Evolutionary conservation across 2,888 invertebrate genomes (phyloP), one percentile per base, ranked within the genome.

Genomic region (Drosophila meridionalis): DNA sequence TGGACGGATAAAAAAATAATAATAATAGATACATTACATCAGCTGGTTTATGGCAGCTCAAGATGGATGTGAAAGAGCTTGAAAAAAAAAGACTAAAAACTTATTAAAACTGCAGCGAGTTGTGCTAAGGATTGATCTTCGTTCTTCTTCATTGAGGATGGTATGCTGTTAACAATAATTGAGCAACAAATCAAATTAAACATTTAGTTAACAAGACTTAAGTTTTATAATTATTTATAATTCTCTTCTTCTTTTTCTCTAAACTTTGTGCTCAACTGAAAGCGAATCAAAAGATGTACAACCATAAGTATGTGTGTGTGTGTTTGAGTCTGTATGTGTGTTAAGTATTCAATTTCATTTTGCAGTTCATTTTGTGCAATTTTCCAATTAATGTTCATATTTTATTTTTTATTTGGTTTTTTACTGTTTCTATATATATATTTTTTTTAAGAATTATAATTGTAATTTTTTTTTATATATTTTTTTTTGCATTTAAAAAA

Each of bases 1-100:
- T 92, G 91, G 91, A 92, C 92, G 91, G 91, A 92, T 92, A 92
- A 92, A 80, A 77, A 81, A 83, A 91, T 87, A 91, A 89, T 87
- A 91, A 89, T 78, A 76, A 82, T 84, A 76, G 78, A 78, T 73
- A 68, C 69, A 58, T 55, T 34, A 47, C 26, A 52, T 32, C 45
- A 59, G 59, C 63, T 47, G 50, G 43, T 55, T 12, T 32, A 20
- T 62, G 32, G 26, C 40, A 60, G 20, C 42, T 69, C 57, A 57
- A 30, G 28, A 36, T 42, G 42, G 32, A 26, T 61, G 61, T 50
- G 59, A 65, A 59, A 66, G 36, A 40, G 60, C 30, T 28, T 12
- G 45, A 45, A 14, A 5, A 28, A 28, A 47, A 14, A 42, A 42
- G 2, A 5, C n/a, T 34, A 50, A 20, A 20, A 20, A 20, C 20